phyloP scores from a whole-genome alignment of 2,113 vertebrate species.

The Heterochromis multidens region DNA sequence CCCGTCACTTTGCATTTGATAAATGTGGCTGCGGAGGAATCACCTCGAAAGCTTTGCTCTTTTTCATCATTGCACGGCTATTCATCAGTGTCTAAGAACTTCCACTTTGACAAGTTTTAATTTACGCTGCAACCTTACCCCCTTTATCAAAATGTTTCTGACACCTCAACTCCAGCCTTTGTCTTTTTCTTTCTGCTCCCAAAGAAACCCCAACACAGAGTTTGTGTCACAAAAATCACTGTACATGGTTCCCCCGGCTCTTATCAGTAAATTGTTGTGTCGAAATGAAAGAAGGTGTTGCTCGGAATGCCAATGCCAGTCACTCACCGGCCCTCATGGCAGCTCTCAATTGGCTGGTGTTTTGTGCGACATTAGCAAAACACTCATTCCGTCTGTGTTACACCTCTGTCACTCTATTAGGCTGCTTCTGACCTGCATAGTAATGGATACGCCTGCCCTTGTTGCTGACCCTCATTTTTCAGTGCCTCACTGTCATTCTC shows the following conservation, averaged over 20 bases:
- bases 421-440: conserved; percentile 45
- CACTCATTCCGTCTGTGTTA: conserved; percentile 30
- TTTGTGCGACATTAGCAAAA: conserved; percentile 46
- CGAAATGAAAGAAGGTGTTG: not conserved
- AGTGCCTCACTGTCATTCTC: conserved; percentile 34
- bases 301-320: not conserved
- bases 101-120: conserved; percentile 5
- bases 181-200: conserved; percentile 1
- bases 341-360: not conserved
- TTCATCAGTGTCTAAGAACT: not conserved
- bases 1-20: not conserved
- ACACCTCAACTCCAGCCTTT: not conserved
- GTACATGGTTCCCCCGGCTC: not conserved
- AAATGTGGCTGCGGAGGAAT: conserved; percentile 17
- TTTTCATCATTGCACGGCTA: conserved; percentile 23
- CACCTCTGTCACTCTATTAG: conserved; percentile 38
- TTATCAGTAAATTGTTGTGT: not conserved
- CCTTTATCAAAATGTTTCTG: not conserved
- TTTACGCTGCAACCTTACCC: not conserved
- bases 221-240: not conserved
- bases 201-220: not conserved
- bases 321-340: not conserved
- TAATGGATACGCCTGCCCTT: conserved; percentile 66
- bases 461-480: conserved; percentile 63
- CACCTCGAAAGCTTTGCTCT: conserved; percentile 47